A percentile compares a stretch with the other conserved stretches of the same genome.
Conservation (phyloP, 1,140 invertebrate genomes). For the Plectus sambesii region DNA sequence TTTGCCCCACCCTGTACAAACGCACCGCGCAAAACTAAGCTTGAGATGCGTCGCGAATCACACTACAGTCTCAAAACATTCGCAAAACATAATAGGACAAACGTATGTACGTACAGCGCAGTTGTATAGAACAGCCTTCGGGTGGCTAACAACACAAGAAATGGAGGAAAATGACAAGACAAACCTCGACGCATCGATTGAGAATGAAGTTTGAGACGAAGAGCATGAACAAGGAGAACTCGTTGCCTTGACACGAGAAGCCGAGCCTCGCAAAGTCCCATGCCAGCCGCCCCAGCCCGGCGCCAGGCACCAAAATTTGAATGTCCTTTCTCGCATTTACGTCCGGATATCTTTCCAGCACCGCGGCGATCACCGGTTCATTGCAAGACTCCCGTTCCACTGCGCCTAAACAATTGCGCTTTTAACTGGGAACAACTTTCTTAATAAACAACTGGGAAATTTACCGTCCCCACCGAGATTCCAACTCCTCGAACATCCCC, state of each 20-base stretch:
- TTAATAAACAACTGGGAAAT: too few species aligned
- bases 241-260: slow-evolving; percentile 86
- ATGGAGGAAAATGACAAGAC: too few species aligned
- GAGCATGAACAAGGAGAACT: slow-evolving; percentile 93
- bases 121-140: too few species aligned
- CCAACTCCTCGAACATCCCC: too few species aligned
- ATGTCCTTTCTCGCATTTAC: slow-evolving; percentile 46
- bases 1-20: too few species aligned
- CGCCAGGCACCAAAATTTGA: slow-evolving; percentile 78
- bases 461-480: too few species aligned
- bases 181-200: slow-evolving; percentile 27
- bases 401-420: slow-evolving; percentile 13
- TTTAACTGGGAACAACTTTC: too few species aligned
- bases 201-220: slow-evolving; percentile 55
- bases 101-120: too few species aligned
- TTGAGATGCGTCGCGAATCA: background rate
- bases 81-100: too few species aligned
- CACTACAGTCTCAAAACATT: too few species aligned
- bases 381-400: slow-evolving; percentile 74
- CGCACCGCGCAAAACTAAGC: slow-evolving; percentile 9
- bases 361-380: slow-evolving; percentile 67
- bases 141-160: too few species aligned
- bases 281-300: slow-evolving; percentile 78
- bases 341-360: slow-evolving; percentile 58
- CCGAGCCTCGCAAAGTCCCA: slow-evolving; percentile 80